Evolutionary conservation across 2,113 vertebrate genomes (phyloP).

Genomic region (Mobula birostris): DNA sequence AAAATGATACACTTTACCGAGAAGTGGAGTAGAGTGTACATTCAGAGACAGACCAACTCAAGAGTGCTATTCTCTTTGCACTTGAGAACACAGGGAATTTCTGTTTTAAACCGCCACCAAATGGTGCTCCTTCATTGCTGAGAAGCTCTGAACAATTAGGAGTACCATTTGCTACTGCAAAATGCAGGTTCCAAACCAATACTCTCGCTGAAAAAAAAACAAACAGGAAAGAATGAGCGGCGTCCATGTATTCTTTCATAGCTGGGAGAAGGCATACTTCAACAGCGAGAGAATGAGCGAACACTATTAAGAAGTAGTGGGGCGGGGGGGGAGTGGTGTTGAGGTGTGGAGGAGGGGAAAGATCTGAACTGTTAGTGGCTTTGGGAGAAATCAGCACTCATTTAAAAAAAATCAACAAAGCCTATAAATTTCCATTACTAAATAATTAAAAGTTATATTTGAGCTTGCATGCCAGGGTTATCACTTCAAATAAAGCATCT

Average conservation of each 20-base stretch:
- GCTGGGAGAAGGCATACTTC: conserved; percentile 27
- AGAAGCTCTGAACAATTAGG: conserved; percentile 25
- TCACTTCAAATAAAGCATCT: background rate
- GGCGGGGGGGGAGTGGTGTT: background rate
- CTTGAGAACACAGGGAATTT: conserved; percentile 33
- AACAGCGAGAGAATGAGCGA: conserved; percentile 10
- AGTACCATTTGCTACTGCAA: conserved; percentile 14
- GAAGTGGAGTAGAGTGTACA: conserved; percentile 36
- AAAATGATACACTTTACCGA: conserved; percentile 35
- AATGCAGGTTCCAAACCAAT: conserved; percentile 15
- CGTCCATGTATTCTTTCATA: conserved; percentile 14
- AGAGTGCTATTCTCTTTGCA: conserved; percentile 32
- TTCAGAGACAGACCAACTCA: conserved; percentile 20
- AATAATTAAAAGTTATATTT: background rate
- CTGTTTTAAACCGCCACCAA: conserved; percentile 18
- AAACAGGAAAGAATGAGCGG: conserved; percentile 33
- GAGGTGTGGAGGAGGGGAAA: background rate
- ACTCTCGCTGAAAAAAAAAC: conserved; percentile 22
- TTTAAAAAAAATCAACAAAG: background rate
- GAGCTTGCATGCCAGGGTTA: background rate
- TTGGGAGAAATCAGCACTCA: background rate
- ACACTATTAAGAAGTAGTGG: background rate
- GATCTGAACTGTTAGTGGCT: background rate
- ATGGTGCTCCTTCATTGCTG: conserved; percentile 34
- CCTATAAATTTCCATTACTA: background rate